Conservation (phyloP, 2,888 invertebrate genomes). For the Acanthosepion pharaonis region DNA sequence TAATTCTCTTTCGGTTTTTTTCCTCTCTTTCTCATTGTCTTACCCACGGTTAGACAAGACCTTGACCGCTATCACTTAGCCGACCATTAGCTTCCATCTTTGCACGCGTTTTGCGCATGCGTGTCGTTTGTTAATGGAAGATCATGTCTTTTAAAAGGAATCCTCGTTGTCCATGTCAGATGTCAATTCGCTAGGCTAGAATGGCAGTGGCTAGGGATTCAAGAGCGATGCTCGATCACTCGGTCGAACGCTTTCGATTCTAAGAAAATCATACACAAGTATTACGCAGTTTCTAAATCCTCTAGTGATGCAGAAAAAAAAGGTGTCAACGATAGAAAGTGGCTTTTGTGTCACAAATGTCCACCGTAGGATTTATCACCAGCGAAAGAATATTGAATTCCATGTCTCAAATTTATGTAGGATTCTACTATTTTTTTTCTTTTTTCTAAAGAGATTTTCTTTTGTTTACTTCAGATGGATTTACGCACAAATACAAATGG, state of each 20-base stretch:
- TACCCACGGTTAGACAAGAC: neutral
- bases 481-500: too few relatives aligned
- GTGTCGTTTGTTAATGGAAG: neutral
- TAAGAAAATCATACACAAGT: neutral
- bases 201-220: neutral
- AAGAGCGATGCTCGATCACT: neutral
- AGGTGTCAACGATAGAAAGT: neutral
- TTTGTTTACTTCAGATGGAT: too few relatives aligned
- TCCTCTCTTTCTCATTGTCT: neutral
- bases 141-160: neutral
- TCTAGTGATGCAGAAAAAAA: neutral
- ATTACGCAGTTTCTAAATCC: neutral
- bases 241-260: neutral
- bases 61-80: neutral
- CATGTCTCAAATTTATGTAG: too few relatives aligned
- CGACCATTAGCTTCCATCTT: neutral
- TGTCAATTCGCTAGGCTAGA: neutral
- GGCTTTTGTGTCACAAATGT: neutral
- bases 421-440: too few relatives aligned
- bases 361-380: too few relatives aligned
- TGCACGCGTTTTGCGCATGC: neutral
- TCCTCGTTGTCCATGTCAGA: neutral
- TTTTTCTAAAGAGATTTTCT: too few relatives aligned
- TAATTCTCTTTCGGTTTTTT: neutral
- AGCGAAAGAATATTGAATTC: too few relatives aligned